Base-by-base conservation (phyloP, 2,888 invertebrate species). In the Urechis unicinctus region DNA sequence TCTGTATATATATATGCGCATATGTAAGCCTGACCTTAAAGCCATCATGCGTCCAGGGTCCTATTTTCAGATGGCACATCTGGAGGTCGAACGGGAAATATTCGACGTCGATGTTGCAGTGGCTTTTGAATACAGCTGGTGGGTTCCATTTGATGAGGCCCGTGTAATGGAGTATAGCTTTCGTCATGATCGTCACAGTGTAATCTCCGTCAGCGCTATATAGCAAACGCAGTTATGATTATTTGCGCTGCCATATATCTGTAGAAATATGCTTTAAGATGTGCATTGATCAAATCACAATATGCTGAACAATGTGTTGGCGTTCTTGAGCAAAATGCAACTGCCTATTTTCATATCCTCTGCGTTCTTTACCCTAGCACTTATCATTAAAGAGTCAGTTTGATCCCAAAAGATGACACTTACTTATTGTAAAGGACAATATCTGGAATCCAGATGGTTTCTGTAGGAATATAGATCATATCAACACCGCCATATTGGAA, bases 351-450 rank as follows among this genome's bases (percentile, higher is more conserved):
- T n/a, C n/a, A n/a, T n/a, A n/a, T n/a, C n/a, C n/a, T n/a, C n/a
- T n/a, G n/a, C n/a, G n/a, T n/a, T n/a, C n/a, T n/a, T n/a, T n/a
- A n/a, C n/a, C n/a, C n/a, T n/a, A n/a, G n/a, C n/a, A n/a, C n/a
- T n/a, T n/a, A n/a, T n/a, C n/a, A n/a, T n/a, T n/a, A n/a, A n/a
- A n/a, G n/a, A n/a, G n/a, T n/a, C n/a, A n/a, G n/a, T n/a, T n/a
- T n/a, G n/a, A n/a, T n/a, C n/a, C n/a, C n/a, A n/a, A n/a, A n/a
- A n/a, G 17, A 22, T 21, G 22, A 21, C 13, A 84, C 87, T 85
- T 82, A 94, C 94, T 95, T 95, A 81, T 95, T 95, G 76, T 95
- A 95, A 9, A 96, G 84, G 1, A 96, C 93, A 69, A 96, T 93
- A 77, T 96, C 95, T 22, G 95, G 95, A 55, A 93, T 81, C 95